Base-by-base conservation (phyloP, 2,113 vertebrate genomes). In the Excalfactoria chinensis region DNA sequence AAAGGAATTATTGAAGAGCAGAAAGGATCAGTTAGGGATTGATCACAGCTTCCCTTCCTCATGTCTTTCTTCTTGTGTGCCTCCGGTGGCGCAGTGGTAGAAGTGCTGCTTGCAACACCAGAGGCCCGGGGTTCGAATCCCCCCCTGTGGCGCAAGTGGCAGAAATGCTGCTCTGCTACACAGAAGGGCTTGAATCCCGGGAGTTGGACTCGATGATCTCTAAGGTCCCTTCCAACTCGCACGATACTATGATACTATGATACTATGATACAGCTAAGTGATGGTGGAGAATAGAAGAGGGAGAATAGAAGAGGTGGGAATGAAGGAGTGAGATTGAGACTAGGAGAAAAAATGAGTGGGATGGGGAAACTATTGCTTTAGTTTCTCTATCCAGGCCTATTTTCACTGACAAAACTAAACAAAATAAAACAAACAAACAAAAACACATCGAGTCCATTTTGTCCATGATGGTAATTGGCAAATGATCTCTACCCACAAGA, bases 211-310 rank as follows among this genome's bases (percentile, higher is more conserved):
- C n/a, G n/a, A n/a, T n/a, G n/a, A n/a, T n/a, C n/a, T n/a, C n/a
- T n/a, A n/a, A n/a, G n/a, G n/a, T n/a, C n/a, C n/a, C n/a, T n/a
- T n/a, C n/a, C n/a, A n/a, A n/a, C n/a, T n/a, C n/a, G n/a, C n/a
- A n/a, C n/a, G n/a, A n/a, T n/a, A n/a, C n/a, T n/a, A n/a, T n/a
- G n/a, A n/a, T n/a, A n/a, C n/a, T n/a, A n/a, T n/a, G n/a, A n/a
- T n/a, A n/a, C n/a, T n/a, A n/a, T n/a, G n/a, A n/a, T n/a, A 21
- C 20, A 66, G 30, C 12, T 84, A 4, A 0, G 4, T 22, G 18
- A 2, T 3, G 8, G 6, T 73, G 26, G 26, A 67, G 13, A 16
- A 67, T n/a, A n/a, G n/a, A n/a, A n/a, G n/a, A n/a, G n/a, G n/a
- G n/a, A n/a, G n/a, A 32, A 18, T 48, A n/a, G 35, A 79, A 17